phyloP scores from a whole-genome alignment of 1,140 invertebrate genomes.

The Metopolophium dirhodum region DNA sequence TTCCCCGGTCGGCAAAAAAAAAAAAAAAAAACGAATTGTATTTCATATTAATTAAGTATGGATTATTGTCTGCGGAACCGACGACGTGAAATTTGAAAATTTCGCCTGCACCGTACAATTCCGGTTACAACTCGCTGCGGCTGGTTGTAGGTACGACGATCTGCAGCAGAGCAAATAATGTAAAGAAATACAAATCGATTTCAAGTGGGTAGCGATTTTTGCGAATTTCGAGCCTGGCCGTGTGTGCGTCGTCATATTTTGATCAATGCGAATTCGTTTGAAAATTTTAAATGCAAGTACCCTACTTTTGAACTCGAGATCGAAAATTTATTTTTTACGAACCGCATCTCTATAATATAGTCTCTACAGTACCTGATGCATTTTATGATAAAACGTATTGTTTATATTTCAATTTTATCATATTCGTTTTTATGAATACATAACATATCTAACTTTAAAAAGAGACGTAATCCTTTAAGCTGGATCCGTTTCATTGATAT shows the following conservation, averaged over 20 bases:
- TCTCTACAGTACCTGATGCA: not conserved
- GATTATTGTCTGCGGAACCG: slow-evolving; percentile 37
- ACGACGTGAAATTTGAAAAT: slow-evolving; percentile 34
- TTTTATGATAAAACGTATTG: not conserved
- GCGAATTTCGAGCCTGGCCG: not conserved
- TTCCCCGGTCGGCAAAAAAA: not conserved
- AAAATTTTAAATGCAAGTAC: not conserved
- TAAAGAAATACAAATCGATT: not conserved
- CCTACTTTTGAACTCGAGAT: not conserved
- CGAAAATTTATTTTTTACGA: not conserved
- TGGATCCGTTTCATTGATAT: not conserved
- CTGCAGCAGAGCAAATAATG: not conserved
- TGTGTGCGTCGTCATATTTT: not conserved
- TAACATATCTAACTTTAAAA: not conserved
- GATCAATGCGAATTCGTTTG: not conserved
- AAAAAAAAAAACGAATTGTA: not conserved
- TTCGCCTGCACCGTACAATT: slow-evolving; percentile 19
- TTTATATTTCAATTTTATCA: not conserved
- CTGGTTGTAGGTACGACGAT: not conserved
- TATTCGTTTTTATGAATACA: not conserved
- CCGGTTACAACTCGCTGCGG: not conserved
- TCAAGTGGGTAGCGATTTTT: not conserved
- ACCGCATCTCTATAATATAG: not conserved
- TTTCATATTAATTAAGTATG: slow-evolving; percentile 44
- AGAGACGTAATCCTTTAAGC: not conserved